Evolutionary conservation across 2,888 invertebrate genomes (phyloP), one percentile per base, ranked within the genome.

Genomic region (Girardia tigrina): DNA sequence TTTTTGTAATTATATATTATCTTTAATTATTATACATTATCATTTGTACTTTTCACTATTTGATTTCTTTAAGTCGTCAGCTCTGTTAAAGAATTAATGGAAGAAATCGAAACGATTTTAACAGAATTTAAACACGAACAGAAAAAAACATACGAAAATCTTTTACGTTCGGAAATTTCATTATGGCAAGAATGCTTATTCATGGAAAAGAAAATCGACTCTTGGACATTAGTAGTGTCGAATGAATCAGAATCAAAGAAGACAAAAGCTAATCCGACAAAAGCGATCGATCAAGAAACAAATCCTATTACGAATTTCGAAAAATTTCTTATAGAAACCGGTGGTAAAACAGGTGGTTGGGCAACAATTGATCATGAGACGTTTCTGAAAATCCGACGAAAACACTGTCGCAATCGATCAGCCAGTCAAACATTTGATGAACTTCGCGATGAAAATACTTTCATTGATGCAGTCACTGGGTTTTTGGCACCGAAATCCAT

Each of bases 291-390:
- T 20, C 27, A n/a, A 23, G 26, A 6, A 6, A 27, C 4, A 6
- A 28, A 71, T 4, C 26, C 29, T 6, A 71, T 28, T 6, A 27
- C 4, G 4, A n/a, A 71, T 28, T 71, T 6, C 20, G 79, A 83
- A 83, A 82, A 81, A 80, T 84, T 83, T 79, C 78, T 83, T 26
- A 80, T 81, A 73, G 81, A 83, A 78, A 82, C 79, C 29, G 83
- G 83, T 71, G 84, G 84, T 1, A 78, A 80, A 20, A 78, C 81
- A 72, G 83, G 83, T 36, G 83, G 83, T 0, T 84, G 84, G 84
- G 83, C 83, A 78, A 83, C 83, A 72, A 82, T 83, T 77, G 84
- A 84, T 78, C 83, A 84, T 78, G 80, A 81, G 28, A 82, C 82
- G 26, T 84, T 83, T 76, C 79, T 84, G 8, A 72, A 75, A 12